Percentiles rank a stretch among this genome's conserved stretches.
Conservation (phyloP, 2,888 invertebrate genomes). For the Ormyrus pomaceus region DNA sequence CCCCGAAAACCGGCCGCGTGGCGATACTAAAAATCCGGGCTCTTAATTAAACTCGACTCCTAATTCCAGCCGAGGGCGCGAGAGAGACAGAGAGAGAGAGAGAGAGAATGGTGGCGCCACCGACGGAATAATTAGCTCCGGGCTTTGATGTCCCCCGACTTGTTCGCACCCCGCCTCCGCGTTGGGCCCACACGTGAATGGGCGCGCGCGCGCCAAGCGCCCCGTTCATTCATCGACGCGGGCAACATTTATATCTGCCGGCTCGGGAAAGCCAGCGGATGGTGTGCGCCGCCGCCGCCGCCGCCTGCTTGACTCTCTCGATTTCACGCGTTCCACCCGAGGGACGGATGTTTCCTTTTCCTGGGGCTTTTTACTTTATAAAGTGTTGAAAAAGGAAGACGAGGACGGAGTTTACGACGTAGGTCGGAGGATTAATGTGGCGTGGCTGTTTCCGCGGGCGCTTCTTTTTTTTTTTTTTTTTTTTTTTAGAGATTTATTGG, state of each 20-base stretch:
- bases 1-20: no score
- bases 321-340: slow-evolving; percentile 38
- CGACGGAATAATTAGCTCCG: slow-evolving; percentile 71
- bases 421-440: no score
- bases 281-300: no score
- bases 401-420: no score
- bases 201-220: slow-evolving; percentile 57
- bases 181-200: slow-evolving; percentile 64
- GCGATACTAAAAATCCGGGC: no score
- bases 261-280: background rate
- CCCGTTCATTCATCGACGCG: slow-evolving; percentile 8
- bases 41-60: slow-evolving; percentile 12
- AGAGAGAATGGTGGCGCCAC: slow-evolving; percentile 67
- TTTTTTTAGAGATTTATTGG: no score
- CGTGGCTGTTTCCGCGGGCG: no score
- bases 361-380: slow-evolving; percentile 6
- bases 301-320: slow-evolving; percentile 7
- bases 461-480: no score
- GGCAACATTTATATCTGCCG: slow-evolving; percentile 1
- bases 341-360: slow-evolving; percentile 9
- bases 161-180: slow-evolving; percentile 72
- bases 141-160: slow-evolving; percentile 72
- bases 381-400: background rate
- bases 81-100: slow-evolving; percentile 41
- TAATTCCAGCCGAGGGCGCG: slow-evolving; percentile 20